Evolutionary conservation across 2,113 vertebrate genomes (phyloP), one percentile per base, ranked within the genome.

Genomic region (Cochlearius cochlearius): DNA sequence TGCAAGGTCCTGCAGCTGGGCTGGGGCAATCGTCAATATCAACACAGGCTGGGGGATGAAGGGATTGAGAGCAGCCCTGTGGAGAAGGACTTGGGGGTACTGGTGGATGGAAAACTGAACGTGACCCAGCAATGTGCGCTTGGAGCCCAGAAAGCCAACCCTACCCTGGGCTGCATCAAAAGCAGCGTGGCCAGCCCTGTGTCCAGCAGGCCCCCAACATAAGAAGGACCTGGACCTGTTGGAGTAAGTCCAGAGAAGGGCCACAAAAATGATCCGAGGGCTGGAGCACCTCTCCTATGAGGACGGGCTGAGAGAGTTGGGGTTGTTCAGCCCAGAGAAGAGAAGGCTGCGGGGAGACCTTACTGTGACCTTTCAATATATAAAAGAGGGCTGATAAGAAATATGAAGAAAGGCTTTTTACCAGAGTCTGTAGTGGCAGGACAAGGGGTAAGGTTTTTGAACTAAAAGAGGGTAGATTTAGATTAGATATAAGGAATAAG

Each of bases 241-340:
- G 36, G 32, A 38, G 8, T 0, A 0, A 14, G 20, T 41, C 45
- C 52, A 67, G 4, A 50, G 59, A 11, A 75, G 26, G 25, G 25
- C 19, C 45, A 56, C 8, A 7, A 43, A 49, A 12, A 23, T 10
- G 11, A 58, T 53, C 9, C 16, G 34, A 26, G 53, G 43, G 11
- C 3, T 88, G 30, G 38, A 88, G 1, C 71, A 45, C 32, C 23
- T 59, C 21, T 23, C 3, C 20, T 53, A 0, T 23, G 15, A 72
- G 16, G 49, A 21, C 2, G 41, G 43, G 43, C 27, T 67, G 23
- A 49, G 41, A 41, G 34, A 73, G 14, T 2, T 64, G 41, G 41
- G 41, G 41, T 43, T 43, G 41, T 43, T 43, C 41, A 43, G 41
- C 41, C 41, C 5, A 15, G 41, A 43, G 41, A 43, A 43, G 41